Evolutionary conservation across 2,113 vertebrate genomes (phyloP).

Genomic region (Trachemys scripta): DNA sequence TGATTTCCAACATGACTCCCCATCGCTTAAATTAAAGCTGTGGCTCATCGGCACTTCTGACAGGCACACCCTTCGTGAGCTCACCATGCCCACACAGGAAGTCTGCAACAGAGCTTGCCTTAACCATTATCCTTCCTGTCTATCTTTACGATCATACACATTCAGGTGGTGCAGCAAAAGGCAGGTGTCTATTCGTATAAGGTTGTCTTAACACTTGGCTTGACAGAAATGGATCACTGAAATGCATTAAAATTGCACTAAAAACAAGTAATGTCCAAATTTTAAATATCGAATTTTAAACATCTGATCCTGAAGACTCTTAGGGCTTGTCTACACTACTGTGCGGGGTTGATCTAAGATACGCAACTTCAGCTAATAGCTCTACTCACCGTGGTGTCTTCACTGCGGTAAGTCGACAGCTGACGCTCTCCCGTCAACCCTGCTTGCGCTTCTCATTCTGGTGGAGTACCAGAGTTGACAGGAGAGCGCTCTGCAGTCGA

Average conservation of each 20-base stretch:
- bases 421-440: no score
- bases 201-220: not conserved
- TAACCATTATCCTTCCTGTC: not conserved
- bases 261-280: not conserved
- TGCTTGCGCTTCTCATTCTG: no score
- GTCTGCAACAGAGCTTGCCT: not conserved
- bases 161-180: not conserved
- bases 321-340: no score
- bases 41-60: not conserved
- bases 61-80: not conserved
- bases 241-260: not conserved
- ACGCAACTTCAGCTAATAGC: no score
- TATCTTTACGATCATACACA: not conserved
- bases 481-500: no score
- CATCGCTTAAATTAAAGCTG: not conserved
- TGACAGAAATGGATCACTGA: not conserved
- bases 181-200: not conserved
- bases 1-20: not conserved
- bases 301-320: not conserved
- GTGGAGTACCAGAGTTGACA: no score
- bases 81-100: not conserved
- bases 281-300: not conserved
- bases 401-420: no score
- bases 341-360: no score
- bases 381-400: no score